phyloP scores from a whole-genome alignment of 2,113 vertebrate genomes.

The Rhinolophus sinicus region DNA sequence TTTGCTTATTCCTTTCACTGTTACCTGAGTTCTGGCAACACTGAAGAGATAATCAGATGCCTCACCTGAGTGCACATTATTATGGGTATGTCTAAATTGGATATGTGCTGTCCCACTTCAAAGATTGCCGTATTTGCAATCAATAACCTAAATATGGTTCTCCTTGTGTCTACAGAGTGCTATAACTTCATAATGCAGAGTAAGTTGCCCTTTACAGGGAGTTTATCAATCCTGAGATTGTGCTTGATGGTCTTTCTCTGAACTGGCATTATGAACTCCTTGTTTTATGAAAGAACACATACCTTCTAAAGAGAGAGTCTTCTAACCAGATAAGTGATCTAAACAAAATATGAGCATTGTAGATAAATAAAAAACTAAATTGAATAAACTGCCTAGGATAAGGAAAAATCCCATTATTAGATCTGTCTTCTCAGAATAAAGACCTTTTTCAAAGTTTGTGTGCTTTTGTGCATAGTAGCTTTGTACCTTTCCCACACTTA shows the following conservation, averaged over 20 bases:
- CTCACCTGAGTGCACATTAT: background rate
- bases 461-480: background rate
- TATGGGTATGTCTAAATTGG: background rate
- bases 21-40: background rate
- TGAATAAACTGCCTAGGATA: background rate
- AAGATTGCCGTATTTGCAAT: background rate
- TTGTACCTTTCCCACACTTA: background rate
- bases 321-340: background rate
- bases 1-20: background rate
- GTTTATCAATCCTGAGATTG: background rate
- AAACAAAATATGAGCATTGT: background rate
- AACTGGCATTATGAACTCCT: background rate
- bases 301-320: background rate
- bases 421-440: background rate
- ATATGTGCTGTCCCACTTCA: background rate
- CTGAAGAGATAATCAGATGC: background rate
- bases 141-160: background rate
- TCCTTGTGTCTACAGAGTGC: background rate
- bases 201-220: background rate
- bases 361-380: background rate
- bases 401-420: background rate
- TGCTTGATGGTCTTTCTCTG: background rate
- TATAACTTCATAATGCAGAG: background rate
- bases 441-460: background rate
- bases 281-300: background rate